A percentile compares a stretch with the other conserved stretches of the same genome.
Evolutionary conservation across 2,113 vertebrate genomes (phyloP).

Genomic region (Rynchops niger): DNA sequence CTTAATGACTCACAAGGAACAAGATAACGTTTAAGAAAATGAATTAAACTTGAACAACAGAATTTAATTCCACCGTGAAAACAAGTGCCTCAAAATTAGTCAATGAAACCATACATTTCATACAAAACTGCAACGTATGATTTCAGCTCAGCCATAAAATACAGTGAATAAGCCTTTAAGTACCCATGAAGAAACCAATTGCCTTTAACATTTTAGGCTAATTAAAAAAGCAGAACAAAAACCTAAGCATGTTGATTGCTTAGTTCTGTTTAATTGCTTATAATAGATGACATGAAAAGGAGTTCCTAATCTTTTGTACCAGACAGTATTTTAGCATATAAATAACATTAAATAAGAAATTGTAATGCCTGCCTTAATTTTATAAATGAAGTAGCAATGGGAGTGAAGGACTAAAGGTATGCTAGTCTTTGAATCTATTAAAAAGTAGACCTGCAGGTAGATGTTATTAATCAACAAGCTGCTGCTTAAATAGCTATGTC

Average conservation of each 20-base stretch:
- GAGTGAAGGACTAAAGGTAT: neutral
- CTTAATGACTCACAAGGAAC: neutral
- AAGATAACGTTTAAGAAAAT: constrained; percentile 7
- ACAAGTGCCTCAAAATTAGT: neutral
- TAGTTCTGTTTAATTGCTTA: constrained; percentile 14
- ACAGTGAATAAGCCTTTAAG: constrained; percentile 19
- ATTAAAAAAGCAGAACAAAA: constrained; percentile 27
- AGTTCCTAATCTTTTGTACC: neutral
- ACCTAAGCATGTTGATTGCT: neutral
- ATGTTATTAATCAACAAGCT: neutral
- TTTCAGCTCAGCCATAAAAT: constrained; percentile 14
- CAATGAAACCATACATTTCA: neutral
- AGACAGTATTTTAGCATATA: neutral
- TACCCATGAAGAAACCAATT: constrained; percentile 35
- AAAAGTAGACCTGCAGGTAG: neutral
- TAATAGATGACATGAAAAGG: neutral
- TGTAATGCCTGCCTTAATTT: neutral
- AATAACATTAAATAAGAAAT: neutral
- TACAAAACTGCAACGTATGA: neutral
- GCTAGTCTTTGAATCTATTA: neutral
- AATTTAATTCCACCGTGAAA: constrained; percentile 24
- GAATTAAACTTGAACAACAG: constrained; percentile 3
- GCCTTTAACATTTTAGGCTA: constrained; percentile 4
- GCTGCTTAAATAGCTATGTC: neutral
- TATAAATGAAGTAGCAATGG: neutral